Evolutionary conservation across 2,888 invertebrate species (phyloP).

Genomic region (Tipula lateralis): DNA sequence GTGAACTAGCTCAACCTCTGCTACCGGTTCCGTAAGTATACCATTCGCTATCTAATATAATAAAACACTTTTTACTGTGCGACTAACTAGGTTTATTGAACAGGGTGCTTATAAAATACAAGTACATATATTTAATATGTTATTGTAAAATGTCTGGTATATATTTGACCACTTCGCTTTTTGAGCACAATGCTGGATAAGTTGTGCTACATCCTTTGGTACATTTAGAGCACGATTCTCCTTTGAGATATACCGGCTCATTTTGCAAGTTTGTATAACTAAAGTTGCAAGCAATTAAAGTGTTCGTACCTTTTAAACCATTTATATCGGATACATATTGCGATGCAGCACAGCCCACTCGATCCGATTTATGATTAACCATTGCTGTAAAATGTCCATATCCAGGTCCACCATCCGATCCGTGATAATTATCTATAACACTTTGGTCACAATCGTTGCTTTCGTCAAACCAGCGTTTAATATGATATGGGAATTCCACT

Average conservation of each 20-base stretch:
- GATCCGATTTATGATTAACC: neutral
- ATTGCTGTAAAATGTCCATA: neutral
- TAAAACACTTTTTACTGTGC: too few relatives aligned
- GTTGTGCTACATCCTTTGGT: neutral
- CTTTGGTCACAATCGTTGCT: neutral
- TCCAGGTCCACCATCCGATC: neutral
- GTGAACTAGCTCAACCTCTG: too few relatives aligned
- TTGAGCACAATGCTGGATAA: neutral
- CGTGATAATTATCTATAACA: neutral
- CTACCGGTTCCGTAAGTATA: too few relatives aligned
- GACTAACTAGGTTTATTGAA: too few relatives aligned
- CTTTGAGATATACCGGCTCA: neutral
- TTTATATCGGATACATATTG: neutral
- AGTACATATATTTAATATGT: too few relatives aligned
- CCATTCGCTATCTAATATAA: too few relatives aligned
- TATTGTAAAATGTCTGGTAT: neutral
- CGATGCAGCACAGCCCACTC: neutral
- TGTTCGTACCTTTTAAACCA: neutral
- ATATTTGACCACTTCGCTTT: neutral
- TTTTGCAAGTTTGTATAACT: neutral
- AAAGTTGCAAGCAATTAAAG: neutral
- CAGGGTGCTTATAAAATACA: too few relatives aligned
- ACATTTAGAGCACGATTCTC: slow-evolving; percentile 21
- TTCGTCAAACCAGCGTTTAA: neutral
- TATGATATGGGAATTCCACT: neutral